phyloP scores from a whole-genome alignment of 64 coral and sea anemone species.

The Acropora tenuis region DNA sequence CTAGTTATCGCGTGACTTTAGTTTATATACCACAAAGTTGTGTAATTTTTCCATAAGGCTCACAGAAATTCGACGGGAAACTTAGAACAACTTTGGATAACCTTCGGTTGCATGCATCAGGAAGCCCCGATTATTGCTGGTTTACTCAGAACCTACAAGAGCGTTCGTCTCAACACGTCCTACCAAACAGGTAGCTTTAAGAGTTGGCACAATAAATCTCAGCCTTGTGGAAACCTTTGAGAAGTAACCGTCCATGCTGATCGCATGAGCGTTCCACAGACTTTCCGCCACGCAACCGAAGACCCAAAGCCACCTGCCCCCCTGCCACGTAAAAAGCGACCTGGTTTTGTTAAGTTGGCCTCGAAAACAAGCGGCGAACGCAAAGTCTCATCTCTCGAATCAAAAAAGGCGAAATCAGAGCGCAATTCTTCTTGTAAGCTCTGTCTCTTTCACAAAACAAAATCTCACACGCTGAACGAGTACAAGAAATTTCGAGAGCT shows the following conservation, averaged over 20 bases:
- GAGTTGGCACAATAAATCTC: no score
- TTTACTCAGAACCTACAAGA: no score
- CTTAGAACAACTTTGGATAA: constrained; percentile 37
- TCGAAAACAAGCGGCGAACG: not conserved
- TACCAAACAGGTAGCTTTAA: no score
- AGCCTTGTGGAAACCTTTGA: no score
- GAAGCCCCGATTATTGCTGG: not conserved
- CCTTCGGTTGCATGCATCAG: no score
- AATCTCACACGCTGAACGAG: constrained; percentile 45
- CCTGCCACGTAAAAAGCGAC: no score
- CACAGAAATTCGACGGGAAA: no score
- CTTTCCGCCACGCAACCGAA: constrained; percentile 1
- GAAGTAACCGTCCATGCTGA: constrained; percentile 62
- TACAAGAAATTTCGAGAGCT: constrained; percentile 73
- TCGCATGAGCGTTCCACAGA: constrained; percentile 66
- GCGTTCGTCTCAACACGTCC: no score
- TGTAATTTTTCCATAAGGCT: no score
- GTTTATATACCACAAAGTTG: no score
- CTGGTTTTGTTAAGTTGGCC: not conserved
- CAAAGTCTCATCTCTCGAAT: not conserved
- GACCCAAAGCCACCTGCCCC: no score
- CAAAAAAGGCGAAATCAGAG: not conserved
- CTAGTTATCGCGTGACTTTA: not conserved
- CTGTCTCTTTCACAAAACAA: constrained; percentile 61
- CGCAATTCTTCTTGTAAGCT: constrained; percentile 25